phyloP scores from a whole-genome alignment of 1,140 invertebrate genomes.

The Meloidogyne exigua region DNA sequence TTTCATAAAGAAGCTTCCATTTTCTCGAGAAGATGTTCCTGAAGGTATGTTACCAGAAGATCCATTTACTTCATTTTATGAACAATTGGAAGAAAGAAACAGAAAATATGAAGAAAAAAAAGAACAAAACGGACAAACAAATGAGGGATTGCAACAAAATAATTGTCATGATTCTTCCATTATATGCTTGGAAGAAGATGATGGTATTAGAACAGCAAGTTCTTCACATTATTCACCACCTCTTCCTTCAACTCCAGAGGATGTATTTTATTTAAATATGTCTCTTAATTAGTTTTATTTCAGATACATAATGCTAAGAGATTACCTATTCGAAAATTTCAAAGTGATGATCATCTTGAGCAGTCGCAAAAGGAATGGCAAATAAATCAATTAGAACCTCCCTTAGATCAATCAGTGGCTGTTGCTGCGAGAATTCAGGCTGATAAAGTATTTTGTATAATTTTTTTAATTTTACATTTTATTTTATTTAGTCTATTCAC shows the following conservation, averaged over 20 bases:
- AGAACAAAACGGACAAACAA: neutral
- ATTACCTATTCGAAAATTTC: neutral
- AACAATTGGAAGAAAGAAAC: neutral
- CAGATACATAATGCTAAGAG: neutral
- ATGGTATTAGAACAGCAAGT: neutral
- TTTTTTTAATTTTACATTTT: neutral
- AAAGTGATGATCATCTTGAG: neutral
- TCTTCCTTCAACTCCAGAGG: neutral
- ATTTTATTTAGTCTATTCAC: neutral
- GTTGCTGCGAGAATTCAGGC: neutral
- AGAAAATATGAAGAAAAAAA: slow-evolving; percentile 2
- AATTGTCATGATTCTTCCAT: neutral
- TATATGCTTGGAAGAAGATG: neutral
- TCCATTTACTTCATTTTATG: slow-evolving; percentile 32
- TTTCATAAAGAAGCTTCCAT: slow-evolving; percentile 19
- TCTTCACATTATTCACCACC: neutral
- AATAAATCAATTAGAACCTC: neutral
- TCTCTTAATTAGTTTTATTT: neutral
- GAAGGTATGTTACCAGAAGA: slow-evolving; percentile 38
- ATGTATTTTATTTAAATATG: neutral
- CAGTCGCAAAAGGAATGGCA: neutral
- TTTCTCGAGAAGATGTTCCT: slow-evolving; percentile 22
- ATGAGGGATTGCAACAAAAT: neutral
- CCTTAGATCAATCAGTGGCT: neutral
- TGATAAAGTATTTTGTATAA: neutral